Evolutionary conservation across 2,888 invertebrate genomes (phyloP).

Genomic region (Dicyrtomina minuta): DNA sequence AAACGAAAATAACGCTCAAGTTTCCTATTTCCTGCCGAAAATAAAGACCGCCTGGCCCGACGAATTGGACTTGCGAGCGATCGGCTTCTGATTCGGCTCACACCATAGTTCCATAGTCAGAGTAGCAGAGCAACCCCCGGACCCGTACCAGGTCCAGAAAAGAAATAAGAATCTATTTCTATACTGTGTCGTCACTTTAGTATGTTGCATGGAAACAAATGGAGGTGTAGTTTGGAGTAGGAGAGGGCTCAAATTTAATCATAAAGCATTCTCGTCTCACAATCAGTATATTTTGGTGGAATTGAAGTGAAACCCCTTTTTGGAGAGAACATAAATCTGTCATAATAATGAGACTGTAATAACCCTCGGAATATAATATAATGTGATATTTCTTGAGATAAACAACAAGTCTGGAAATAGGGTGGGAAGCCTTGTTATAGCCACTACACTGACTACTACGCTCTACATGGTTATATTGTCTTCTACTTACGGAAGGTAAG

Average conservation of each 20-base stretch:
- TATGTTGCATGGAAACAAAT: no score
- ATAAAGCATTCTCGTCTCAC: conserved; percentile 8
- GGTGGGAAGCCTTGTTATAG: conserved; percentile 5
- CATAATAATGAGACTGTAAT: conserved; percentile 45
- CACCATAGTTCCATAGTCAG: no score
- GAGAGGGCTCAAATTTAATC: background rate
- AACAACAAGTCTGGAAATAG: conserved; percentile 28
- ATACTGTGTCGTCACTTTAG: no score
- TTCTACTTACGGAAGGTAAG: no score
- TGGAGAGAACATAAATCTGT: conserved; percentile 38
- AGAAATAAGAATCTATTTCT: no score
- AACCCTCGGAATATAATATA: conserved; percentile 36
- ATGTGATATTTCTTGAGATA: conserved; percentile 34
- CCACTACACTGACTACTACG: no score
- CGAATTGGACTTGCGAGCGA: no score
- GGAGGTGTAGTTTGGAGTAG: no score
- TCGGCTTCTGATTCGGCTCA: no score
- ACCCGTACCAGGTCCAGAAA: no score
- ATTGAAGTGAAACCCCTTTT: conserved; percentile 23
- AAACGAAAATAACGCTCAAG: background rate
- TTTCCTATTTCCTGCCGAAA: conserved; percentile 20
- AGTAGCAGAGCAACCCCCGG: no score
- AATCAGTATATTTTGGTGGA: background rate
- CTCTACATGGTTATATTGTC: background rate
- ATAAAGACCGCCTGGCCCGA: no score